Percentiles rank a stretch among this genome's conserved stretches.
phyloP scores from a whole-genome alignment of 2,797 vertebrate species.

The Siniperca scherzeri region DNA sequence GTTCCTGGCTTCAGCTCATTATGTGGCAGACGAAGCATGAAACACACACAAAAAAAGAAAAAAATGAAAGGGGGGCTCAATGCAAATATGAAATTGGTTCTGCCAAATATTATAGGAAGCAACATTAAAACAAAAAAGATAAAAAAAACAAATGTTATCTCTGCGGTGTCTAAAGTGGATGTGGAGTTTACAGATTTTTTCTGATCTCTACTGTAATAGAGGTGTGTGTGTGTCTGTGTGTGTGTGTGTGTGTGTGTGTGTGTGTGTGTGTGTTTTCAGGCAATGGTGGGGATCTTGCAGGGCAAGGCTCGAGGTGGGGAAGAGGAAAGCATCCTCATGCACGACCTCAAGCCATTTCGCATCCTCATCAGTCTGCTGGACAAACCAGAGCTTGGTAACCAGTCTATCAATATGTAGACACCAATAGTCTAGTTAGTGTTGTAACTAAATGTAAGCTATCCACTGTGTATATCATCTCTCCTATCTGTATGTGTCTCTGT shows the following conservation, averaged over 20 bases:
- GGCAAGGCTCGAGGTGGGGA: constrained; percentile 93
- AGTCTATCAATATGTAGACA: not conserved
- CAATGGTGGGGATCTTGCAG: constrained; percentile 98
- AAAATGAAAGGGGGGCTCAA: constrained; percentile 20
- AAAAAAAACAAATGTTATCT: constrained; percentile 16
- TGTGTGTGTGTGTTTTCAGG: constrained; percentile 81
- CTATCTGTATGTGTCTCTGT: constrained; percentile 11
- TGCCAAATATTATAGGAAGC: constrained; percentile 23
- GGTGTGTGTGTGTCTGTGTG: not conserved
- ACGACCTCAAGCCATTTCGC: constrained; percentile 97
- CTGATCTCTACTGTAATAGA: constrained; percentile 20
- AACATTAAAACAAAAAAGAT: not conserved
- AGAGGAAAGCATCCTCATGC: constrained; percentile 94
- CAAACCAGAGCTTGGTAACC: constrained; percentile 97
- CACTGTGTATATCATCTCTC: not conserved
- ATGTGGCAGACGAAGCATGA: constrained; percentile 75
- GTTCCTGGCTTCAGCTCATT: constrained; percentile 60
- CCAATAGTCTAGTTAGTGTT: not conserved
- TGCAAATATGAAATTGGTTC: constrained; percentile 30
- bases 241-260: constrained; percentile 16
- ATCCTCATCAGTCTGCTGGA: constrained; percentile 98
- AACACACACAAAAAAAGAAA: constrained; percentile 43
- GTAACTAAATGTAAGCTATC: not conserved
- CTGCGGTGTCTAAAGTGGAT: constrained; percentile 8
- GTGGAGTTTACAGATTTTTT: constrained; percentile 22